phyloP scores from a whole-genome alignment of 2,113 vertebrate species.

The Laterallus jamaicensis region DNA sequence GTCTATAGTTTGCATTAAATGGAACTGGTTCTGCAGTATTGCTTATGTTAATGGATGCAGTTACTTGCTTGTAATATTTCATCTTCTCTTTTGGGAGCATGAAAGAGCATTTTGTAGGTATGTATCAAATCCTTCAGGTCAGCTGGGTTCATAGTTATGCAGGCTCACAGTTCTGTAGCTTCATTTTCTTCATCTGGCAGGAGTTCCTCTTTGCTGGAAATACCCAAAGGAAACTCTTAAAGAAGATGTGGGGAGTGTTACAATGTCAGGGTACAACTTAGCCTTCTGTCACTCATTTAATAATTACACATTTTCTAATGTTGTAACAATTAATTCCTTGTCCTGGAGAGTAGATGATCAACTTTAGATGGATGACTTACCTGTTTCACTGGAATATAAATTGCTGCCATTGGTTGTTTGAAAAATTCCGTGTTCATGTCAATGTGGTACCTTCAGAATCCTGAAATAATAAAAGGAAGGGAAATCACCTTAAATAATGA shows the following conservation, averaged over 20 bases:
- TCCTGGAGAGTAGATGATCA: neutral
- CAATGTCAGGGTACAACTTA: neutral
- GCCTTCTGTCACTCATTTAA: neutral
- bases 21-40: neutral
- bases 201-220: neutral
- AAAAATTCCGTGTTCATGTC: neutral
- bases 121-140: constrained; percentile 24
- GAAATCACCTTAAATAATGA: constrained; percentile 11
- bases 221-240: neutral
- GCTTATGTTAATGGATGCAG: constrained; percentile 15
- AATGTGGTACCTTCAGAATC: neutral
- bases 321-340: neutral
- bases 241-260: neutral
- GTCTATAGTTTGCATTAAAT: constrained; percentile 30
- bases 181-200: neutral
- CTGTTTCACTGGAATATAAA: neutral
- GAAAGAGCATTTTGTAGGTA: constrained; percentile 11
- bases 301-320: neutral
- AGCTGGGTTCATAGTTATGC: neutral
- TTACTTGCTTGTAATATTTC: constrained; percentile 28
- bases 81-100: constrained; percentile 15
- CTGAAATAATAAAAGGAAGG: neutral
- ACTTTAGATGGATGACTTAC: neutral
- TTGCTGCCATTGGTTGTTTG: neutral
- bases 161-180: neutral